phyloP scores from a whole-genome alignment of 2,888 invertebrate genomes.

The Alcis repandata region DNA sequence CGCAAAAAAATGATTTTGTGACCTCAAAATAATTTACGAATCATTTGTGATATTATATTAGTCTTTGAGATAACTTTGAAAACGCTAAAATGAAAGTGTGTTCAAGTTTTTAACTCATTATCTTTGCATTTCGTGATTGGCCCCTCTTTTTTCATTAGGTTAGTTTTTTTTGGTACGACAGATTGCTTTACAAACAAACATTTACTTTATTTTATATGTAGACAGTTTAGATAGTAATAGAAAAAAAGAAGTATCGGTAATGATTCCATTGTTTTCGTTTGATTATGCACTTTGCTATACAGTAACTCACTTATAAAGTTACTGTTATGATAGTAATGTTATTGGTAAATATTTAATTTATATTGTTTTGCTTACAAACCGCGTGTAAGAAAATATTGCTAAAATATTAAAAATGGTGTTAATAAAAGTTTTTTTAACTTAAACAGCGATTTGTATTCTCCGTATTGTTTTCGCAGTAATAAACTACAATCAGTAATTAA shows the following conservation, averaged over 20 bases:
- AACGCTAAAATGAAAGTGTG: too few species aligned
- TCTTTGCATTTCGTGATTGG: too few species aligned
- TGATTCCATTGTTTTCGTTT: slow-evolving; percentile 50
- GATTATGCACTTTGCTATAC: slow-evolving; percentile 47
- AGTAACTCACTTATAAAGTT: slow-evolving; percentile 1
- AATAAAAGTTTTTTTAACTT: too few species aligned
- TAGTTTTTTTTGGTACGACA: background rate
- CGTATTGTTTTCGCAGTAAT: too few species aligned
- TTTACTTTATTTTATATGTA: background rate
- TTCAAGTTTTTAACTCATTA: too few species aligned
- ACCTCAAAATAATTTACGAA: too few species aligned
- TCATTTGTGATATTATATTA: too few species aligned
- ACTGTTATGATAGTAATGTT: slow-evolving; percentile 33
- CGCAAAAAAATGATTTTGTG: too few species aligned
- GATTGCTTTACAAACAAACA: background rate
- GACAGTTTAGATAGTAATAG: slow-evolving; percentile 33
- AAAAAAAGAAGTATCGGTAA: slow-evolving; percentile 46
- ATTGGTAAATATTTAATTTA: slow-evolving; percentile 45
- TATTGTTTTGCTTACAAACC: slow-evolving; percentile 43
- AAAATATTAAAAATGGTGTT: too few species aligned
- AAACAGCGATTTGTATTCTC: too few species aligned
- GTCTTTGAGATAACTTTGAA: too few species aligned
- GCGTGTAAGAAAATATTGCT: background rate
- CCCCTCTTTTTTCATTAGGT: background rate
- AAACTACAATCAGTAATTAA: too few species aligned